Evolutionary conservation across 2,797 vertebrate species (phyloP).

Genomic region (Silurus aristotelis): DNA sequence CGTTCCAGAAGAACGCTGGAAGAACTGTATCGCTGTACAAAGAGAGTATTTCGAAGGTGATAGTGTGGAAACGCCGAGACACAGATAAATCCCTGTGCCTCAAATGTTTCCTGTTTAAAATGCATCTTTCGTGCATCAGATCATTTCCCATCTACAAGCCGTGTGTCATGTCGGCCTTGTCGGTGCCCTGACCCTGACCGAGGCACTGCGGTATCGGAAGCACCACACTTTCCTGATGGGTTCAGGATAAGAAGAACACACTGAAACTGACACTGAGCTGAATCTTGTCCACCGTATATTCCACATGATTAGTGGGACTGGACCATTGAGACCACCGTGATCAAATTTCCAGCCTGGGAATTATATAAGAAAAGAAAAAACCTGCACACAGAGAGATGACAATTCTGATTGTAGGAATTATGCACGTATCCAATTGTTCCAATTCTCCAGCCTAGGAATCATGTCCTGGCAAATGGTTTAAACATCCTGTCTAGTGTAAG

Average conservation of each 20-base stretch:
- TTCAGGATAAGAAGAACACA: constrained; percentile 30
- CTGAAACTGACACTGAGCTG: constrained; percentile 23
- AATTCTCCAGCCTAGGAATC: constrained; percentile 21
- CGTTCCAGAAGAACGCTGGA: no score
- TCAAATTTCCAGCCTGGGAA: constrained; percentile 25
- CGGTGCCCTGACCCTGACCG: not conserved
- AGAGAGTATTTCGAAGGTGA: no score
- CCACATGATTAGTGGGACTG: constrained; percentile 41
- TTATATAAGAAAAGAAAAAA: constrained; percentile 30
- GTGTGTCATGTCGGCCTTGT: not conserved
- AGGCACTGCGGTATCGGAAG: constrained; percentile 22
- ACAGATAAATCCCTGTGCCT: not conserved
- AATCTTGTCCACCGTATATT: constrained; percentile 16
- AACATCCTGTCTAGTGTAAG: constrained; percentile 8
- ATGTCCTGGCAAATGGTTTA: not conserved
- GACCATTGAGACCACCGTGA: constrained; percentile 15
- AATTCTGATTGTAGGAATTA: not conserved
- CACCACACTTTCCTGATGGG: constrained; percentile 24
- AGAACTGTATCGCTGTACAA: no score
- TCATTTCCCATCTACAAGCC: not conserved
- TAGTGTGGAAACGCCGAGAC: not conserved
- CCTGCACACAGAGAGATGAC: not conserved
- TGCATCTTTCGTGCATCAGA: not conserved
- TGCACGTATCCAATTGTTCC: constrained; percentile 29
- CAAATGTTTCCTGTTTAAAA: not conserved